Conservation (phyloP, 2,888 invertebrate genomes). For the Acanthoscelides obtectus region DNA sequence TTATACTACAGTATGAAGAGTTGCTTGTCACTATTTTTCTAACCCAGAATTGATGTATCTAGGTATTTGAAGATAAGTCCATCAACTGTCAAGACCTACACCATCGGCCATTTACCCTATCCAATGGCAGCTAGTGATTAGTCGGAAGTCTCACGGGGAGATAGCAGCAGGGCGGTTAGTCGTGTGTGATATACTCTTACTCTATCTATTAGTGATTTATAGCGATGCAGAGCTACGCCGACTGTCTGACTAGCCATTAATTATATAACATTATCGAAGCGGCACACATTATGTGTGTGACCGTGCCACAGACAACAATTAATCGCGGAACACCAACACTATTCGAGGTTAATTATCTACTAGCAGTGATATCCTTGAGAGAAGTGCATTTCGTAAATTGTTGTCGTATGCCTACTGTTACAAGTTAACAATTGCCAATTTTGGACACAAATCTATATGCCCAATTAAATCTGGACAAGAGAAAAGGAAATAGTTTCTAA, state of each 20-base stretch:
- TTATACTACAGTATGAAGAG: too few relatives aligned
- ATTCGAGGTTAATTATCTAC: neutral
- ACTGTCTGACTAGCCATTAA: constrained; percentile 14
- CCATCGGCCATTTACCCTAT: neutral
- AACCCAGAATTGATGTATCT: too few relatives aligned
- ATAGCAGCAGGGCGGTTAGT: constrained; percentile 13
- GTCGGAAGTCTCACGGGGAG: constrained; percentile 15
- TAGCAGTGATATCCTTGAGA: neutral
- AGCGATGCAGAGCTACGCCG: constrained; percentile 15
- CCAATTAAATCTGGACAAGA: too few relatives aligned
- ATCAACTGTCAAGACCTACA: neutral
- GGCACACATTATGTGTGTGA: constrained; percentile 12
- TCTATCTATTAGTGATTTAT: constrained; percentile 27
- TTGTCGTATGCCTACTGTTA: too few relatives aligned
- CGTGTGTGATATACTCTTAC: constrained; percentile 22
- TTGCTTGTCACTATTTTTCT: too few relatives aligned
- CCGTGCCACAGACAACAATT: constrained; percentile 1
- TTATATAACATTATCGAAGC: constrained; percentile 18
- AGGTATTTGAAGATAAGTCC: neutral
- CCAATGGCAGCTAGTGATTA: constrained; percentile 3
- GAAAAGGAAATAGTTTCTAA: too few relatives aligned
- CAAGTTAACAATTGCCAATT: too few relatives aligned
- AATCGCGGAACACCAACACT: neutral
- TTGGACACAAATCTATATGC: too few relatives aligned
- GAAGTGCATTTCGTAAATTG: neutral